These are phyloP conservation scores for Netelia fuscicornis DNA, from an alignment of 2,888 invertebrate species.

Conservation along the genomic window DNA sequence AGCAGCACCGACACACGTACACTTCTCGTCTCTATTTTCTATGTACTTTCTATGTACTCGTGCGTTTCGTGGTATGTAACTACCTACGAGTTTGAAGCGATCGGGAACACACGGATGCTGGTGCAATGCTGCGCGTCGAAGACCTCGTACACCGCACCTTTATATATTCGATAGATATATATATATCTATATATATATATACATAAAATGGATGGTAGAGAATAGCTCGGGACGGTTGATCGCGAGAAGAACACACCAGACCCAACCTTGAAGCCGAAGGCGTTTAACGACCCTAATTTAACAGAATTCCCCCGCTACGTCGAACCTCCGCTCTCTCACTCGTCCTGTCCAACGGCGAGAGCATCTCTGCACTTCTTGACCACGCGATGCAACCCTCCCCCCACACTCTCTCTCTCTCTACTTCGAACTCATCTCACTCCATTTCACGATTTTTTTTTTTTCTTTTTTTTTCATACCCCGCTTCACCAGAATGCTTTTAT, in stretches of 20 bases:
- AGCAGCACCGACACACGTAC: neutral
- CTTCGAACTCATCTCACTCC: neutral
- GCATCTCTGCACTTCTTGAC: conserved; percentile 41
- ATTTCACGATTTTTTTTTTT: conserved; percentile 22
- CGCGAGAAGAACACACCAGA: conserved; percentile 54
- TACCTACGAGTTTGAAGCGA: conserved; percentile 44
- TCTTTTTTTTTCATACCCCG: neutral
- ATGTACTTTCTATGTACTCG: conserved; percentile 14
- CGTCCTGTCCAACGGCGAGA: conserved; percentile 27
- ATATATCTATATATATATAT: neutral
- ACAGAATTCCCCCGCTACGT: conserved; percentile 54
- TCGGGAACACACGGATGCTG: conserved; percentile 44
- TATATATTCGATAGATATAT: neutral
- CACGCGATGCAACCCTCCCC: conserved; percentile 45
- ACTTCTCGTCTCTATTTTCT: conserved; percentile 17
- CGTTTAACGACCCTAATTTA: conserved; percentile 70
- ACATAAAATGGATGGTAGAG: neutral
- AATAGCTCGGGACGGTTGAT: conserved; percentile 40
- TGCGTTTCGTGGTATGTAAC: conserved; percentile 20
- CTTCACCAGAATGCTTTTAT: conserved; percentile 22
- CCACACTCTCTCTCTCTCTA: conserved; percentile 5
- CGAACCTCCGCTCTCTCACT: conserved; percentile 29
- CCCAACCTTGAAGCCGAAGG: conserved; percentile 68
- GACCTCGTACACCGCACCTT: conserved; percentile 39
- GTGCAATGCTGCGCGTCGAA: conserved; percentile 44